These are phyloP conservation scores for Drosophila lini DNA, from an alignment of 1,140 invertebrate genomes.

Conservation along the genomic window DNA sequence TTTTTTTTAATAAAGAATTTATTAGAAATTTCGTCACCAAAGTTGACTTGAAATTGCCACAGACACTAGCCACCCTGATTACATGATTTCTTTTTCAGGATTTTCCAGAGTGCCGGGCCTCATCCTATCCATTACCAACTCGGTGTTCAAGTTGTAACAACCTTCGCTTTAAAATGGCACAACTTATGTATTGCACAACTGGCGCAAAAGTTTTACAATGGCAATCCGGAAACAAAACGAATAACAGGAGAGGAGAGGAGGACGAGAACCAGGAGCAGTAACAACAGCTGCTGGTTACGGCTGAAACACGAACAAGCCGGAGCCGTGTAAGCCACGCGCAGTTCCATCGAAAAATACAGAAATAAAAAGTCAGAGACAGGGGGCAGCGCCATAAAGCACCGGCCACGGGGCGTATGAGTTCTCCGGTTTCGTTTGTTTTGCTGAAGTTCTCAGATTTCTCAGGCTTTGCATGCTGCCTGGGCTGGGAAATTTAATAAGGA, in stretches of 20 bases:
- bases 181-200: slow-evolving; percentile 59
- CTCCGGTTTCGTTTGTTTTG: slow-evolving; percentile 32
- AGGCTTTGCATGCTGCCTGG: slow-evolving; percentile 32
- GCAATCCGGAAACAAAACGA: slow-evolving; percentile 43
- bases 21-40: slow-evolving; percentile 9
- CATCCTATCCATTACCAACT: slow-evolving; percentile 34
- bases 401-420: slow-evolving; percentile 45
- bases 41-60: slow-evolving; percentile 1
- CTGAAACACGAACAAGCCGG: slow-evolving; percentile 32
- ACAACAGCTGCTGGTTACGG: slow-evolving; percentile 49
- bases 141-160: slow-evolving; percentile 39
- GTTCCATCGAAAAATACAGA: slow-evolving; percentile 9
- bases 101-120: background rate
- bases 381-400: slow-evolving; percentile 15
- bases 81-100: slow-evolving; percentile 14
- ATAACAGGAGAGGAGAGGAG: slow-evolving; percentile 10
- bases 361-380: slow-evolving; percentile 9
- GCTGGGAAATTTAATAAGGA: slow-evolving; percentile 67
- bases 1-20: slow-evolving; percentile 31
- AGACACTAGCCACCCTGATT: background rate
- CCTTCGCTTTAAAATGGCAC: slow-evolving; percentile 40
- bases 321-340: slow-evolving; percentile 40
- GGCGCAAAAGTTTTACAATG: slow-evolving; percentile 68
- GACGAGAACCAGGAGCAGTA: background rate
- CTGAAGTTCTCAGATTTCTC: slow-evolving; percentile 15